Conservation (phyloP, 2,113 vertebrate genomes). For the Xyrauchen texanus region DNA sequence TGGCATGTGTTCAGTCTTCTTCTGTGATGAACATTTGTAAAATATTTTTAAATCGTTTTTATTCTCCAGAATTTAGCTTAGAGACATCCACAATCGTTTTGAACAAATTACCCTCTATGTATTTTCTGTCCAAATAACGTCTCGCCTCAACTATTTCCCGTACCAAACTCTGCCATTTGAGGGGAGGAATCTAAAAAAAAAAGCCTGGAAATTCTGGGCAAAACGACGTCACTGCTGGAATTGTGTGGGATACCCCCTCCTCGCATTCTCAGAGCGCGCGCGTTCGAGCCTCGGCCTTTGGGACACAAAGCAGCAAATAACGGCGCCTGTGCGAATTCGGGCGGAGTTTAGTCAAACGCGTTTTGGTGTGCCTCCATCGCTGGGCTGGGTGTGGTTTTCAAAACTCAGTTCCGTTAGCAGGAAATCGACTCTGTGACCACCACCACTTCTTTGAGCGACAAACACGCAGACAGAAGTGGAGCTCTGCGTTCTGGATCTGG, state of each 20-base stretch:
- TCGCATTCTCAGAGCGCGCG: constrained; percentile 27
- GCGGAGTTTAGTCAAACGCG: constrained; percentile 65
- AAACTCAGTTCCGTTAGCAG: constrained; percentile 81
- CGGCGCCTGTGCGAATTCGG: constrained; percentile 53
- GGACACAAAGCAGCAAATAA: constrained; percentile 38
- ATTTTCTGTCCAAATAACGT: neutral
- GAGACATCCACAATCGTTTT: too few species aligned
- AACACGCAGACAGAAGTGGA: constrained; percentile 37
- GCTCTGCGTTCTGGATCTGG: neutral
- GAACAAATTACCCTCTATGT: too few species aligned
- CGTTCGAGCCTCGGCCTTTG: constrained; percentile 3
- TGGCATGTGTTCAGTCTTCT: too few species aligned
- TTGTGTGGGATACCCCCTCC: constrained; percentile 28
- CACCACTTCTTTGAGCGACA: constrained; percentile 63
- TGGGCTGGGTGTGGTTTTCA: constrained; percentile 83
- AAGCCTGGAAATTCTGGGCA: constrained; percentile 9
- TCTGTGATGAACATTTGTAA: too few species aligned
- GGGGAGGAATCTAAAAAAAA: neutral
- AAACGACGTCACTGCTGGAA: constrained; percentile 34
- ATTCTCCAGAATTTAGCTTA: too few species aligned
- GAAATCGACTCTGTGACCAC: constrained; percentile 64
- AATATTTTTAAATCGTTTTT: too few species aligned
- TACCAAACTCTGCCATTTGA: neutral
- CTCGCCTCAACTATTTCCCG: neutral
- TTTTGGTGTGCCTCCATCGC: constrained; percentile 57